Evolutionary conservation across 2,888 invertebrate species (phyloP), one percentile per base, ranked within the genome.

Genomic region (Dione juno): DNA sequence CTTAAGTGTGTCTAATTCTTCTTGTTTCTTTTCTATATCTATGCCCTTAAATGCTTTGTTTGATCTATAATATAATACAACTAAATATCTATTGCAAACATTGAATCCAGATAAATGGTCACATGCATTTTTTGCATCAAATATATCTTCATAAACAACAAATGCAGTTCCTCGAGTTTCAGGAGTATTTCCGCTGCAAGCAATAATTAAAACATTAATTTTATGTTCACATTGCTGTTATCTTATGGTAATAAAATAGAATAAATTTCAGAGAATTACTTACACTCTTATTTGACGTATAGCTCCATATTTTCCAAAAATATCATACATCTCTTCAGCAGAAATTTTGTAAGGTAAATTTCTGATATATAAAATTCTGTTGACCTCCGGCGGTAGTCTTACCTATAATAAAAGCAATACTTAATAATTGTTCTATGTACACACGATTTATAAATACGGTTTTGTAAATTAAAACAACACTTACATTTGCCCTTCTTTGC

Each of bases 251-350:
- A 48, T 16, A 48, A 16, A 48, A 5, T 54, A 37, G 37, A 54
- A n/a, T n/a, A 35, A 54, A 37, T 37, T 37, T 35, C 9, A n/a
- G n/a, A 35, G 9, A 54, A 11, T 1, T 66, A 86, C 97, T 96
- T 95, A 98, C 98, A 99, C 98, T 92, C 99, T 94, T 74, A 99
- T 99, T 93, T 99, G 99, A 79, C 99, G 93, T 77, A 99, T 99
- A 3, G 99, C 99, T 79, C 99, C 99, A 92, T 99, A 99, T 94
- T 99, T 99, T 19, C 99, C 99, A 94, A 99, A 99, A 76, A 99
- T 99, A 91, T 99, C 99, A 86, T 99, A 99, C 99, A 99, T 99
- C 95, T 99, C 99, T 90, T 99, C 99, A 8, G 98, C 98, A 64
- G 99, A 99, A 79, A 99, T 99, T 94, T 99, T 99, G 84, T 99